These are phyloP conservation scores for Pachyramphus minor DNA, from an alignment of 2,113 vertebrate species.

Conservation along the genomic window DNA sequence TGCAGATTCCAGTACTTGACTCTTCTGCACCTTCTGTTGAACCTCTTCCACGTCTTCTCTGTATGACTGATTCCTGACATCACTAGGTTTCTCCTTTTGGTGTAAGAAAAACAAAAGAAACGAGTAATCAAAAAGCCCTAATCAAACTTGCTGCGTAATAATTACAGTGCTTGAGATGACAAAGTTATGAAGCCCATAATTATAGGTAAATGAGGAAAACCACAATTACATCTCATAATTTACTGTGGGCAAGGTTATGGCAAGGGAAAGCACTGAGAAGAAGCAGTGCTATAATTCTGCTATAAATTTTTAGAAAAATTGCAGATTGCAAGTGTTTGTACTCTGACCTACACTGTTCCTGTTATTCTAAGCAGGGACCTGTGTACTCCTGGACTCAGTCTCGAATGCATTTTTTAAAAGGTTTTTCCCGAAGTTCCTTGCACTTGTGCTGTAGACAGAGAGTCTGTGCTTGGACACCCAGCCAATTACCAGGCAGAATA, in stretches of 20 bases:
- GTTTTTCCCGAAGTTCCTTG: not conserved
- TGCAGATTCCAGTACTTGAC: not conserved
- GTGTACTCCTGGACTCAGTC: not conserved
- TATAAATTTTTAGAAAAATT: not conserved
- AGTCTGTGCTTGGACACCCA: not conserved
- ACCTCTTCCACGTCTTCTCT: not conserved
- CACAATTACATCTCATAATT: not conserved
- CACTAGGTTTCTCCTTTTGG: not conserved
- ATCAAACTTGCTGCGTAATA: not conserved
- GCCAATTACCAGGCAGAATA: not conserved
- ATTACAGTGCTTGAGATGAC: constrained; percentile 13
- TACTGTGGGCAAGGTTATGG: not conserved
- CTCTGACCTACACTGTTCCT: not conserved
- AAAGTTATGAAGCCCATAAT: constrained; percentile 14
- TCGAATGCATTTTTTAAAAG: not conserved
- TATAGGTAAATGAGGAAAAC: constrained; percentile 6
- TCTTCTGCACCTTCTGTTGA: not conserved
- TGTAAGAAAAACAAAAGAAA: constrained; percentile 11
- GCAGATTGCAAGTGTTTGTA: not conserved
- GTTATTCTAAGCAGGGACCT: not conserved
- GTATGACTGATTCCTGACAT: not conserved
- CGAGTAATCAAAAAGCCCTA: not conserved
- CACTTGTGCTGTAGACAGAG: not conserved
- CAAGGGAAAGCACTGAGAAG: not conserved
- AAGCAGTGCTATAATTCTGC: not conserved